Evolutionary conservation across 2,797 vertebrate species (phyloP).

Genomic region (Hippoglossus hippoglossus): DNA sequence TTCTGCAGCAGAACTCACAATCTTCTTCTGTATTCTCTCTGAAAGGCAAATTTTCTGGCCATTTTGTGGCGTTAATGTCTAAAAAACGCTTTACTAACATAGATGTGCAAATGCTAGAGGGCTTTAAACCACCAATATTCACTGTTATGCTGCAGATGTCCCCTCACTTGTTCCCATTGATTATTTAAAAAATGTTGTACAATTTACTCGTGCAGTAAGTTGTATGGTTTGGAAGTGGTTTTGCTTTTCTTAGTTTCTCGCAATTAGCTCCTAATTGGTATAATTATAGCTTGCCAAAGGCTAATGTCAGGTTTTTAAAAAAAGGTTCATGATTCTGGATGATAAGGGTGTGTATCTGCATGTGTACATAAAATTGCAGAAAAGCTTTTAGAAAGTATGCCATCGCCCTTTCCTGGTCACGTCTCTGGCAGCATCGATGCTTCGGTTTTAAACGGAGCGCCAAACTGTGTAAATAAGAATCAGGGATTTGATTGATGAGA

Average conservation of each 20-base stretch:
- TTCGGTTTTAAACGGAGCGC: slow-evolving; percentile 53
- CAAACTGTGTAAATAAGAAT: slow-evolving; percentile 73
- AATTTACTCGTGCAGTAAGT: slow-evolving; percentile 1
- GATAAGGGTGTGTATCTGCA: slow-evolving; percentile 14
- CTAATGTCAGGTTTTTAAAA: not conserved
- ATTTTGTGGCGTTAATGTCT: too few relatives aligned
- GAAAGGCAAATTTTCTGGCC: too few relatives aligned
- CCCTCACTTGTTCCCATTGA: not conserved
- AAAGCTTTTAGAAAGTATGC: slow-evolving; percentile 30
- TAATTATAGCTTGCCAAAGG: not conserved
- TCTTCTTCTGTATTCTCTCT: too few relatives aligned
- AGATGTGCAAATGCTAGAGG: slow-evolving; percentile 30
- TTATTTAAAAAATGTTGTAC: not conserved
- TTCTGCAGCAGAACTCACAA: too few relatives aligned
- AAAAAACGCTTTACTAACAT: not conserved
- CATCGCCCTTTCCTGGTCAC: slow-evolving; percentile 29
- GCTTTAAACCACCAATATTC: not conserved
- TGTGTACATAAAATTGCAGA: slow-evolving; percentile 24
- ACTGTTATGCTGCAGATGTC: slow-evolving; percentile 3
- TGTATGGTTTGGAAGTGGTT: slow-evolving; percentile 15
- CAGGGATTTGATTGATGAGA: slow-evolving; percentile 76
- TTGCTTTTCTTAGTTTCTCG: not conserved
- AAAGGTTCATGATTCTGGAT: not conserved
- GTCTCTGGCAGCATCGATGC: slow-evolving; percentile 27
- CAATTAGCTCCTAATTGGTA: not conserved